A percentile compares a stretch with the other conserved stretches of the same genome.
Conservation (phyloP, 1,140 invertebrate genomes). For the Macrobrachium rosenbergii region DNA sequence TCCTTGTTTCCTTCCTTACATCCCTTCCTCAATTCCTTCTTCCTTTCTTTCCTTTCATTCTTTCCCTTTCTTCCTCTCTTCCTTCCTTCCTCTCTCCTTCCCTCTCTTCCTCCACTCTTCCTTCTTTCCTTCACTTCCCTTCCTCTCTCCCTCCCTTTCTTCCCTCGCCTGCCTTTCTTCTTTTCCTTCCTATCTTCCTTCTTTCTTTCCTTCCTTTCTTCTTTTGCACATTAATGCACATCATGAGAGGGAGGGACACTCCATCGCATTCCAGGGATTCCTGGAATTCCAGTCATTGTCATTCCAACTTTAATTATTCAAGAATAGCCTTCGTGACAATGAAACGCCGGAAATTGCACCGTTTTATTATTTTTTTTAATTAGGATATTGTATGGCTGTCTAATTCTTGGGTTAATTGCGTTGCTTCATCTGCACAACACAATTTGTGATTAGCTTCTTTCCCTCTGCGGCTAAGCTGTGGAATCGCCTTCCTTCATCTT, state of each 20-base stretch:
- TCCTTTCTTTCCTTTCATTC: background rate
- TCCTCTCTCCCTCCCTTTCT: background rate
- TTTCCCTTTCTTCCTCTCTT: background rate
- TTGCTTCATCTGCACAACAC: too few species aligned
- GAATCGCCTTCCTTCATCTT: background rate
- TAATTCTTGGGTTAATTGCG: too few species aligned
- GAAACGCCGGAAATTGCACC: too few species aligned
- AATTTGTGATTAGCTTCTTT: too few species aligned
- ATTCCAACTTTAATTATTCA: too few species aligned
- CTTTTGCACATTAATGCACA: background rate
- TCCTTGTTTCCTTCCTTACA: background rate
- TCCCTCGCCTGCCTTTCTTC: background rate
- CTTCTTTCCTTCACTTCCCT: background rate
- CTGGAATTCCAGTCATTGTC: too few species aligned
- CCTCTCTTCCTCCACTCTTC: constrained; percentile 9
- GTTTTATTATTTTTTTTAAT: too few species aligned
- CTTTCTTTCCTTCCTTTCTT: background rate
- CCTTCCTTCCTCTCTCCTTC: constrained; percentile 25
- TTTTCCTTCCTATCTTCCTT: background rate
- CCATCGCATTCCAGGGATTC: background rate
- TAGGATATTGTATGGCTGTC: too few species aligned
- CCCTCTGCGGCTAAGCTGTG: background rate
- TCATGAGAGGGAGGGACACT: background rate
- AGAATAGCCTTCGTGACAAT: too few species aligned
- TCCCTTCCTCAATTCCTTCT: background rate